Evolutionary conservation across 1,140 invertebrate species (phyloP).

Genomic region (Pogonomyrmex californicus): DNA sequence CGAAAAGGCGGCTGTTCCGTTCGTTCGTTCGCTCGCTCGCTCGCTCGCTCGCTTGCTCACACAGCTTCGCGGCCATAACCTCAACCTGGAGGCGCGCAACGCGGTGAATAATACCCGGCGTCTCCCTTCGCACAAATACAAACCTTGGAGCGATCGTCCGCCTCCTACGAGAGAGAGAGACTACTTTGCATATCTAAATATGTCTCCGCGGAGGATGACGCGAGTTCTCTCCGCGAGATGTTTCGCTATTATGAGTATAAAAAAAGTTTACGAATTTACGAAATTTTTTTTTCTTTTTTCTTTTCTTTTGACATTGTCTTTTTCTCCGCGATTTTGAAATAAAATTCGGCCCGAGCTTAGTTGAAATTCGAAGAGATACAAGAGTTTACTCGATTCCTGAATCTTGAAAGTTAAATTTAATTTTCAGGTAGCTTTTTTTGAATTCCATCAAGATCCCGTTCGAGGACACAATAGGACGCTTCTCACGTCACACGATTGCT

Average conservation of each 20-base stretch:
- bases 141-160: too few species aligned
- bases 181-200: constrained; percentile 50
- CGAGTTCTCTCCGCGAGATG: not conserved
- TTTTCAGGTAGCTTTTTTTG: not conserved
- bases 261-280: not conserved
- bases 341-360: not conserved
- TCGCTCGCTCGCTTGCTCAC: not conserved
- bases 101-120: constrained; percentile 1
- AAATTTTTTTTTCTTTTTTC: not conserved
- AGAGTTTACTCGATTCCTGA: not conserved
- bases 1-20: not conserved
- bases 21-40: not conserved
- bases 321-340: not conserved
- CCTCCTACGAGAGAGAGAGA: constrained; percentile 32
- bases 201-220: not conserved
- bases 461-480: not conserved
- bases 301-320: too few species aligned
- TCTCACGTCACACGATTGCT: not conserved
- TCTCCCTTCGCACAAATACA: not conserved
- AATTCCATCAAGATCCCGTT: not conserved
- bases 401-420: not conserved
- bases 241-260: not conserved
- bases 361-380: not conserved
- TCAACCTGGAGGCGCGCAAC: constrained; percentile 64
- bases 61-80: constrained; percentile 70